These are phyloP conservation scores for Zoanthus sansibaricus DNA, from an alignment of 92 coral and sea anemone species.

Conservation along the genomic window DNA sequence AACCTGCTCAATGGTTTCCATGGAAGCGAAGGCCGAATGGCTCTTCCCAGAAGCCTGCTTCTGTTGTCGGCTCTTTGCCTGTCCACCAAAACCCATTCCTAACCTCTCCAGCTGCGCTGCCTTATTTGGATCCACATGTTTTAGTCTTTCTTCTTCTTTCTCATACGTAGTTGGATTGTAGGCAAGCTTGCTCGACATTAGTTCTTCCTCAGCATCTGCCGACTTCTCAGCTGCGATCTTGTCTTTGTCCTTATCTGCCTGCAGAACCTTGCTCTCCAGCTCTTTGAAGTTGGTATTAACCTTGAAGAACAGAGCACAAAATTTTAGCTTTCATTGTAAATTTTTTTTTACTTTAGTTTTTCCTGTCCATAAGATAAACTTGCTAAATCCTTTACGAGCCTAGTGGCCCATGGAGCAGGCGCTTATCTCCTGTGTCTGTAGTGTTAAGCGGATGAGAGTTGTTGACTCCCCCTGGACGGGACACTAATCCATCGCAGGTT, in stretches of 20 bases:
- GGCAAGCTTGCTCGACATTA: slow-evolving; percentile 83
- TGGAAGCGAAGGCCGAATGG: slow-evolving; percentile 97
- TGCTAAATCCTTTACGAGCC: too few relatives aligned
- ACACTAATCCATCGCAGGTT: too few relatives aligned
- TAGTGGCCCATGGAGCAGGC: too few relatives aligned
- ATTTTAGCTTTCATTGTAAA: not conserved
- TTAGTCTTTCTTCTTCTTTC: slow-evolving; percentile 92
- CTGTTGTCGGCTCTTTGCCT: slow-evolving; percentile 41
- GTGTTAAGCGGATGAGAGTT: too few relatives aligned
- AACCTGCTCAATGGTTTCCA: slow-evolving; percentile 93
- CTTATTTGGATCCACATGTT: slow-evolving; percentile 92
- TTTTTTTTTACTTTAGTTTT: not conserved
- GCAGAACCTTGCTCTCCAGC: slow-evolving; percentile 84
- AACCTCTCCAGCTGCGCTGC: slow-evolving; percentile 96
- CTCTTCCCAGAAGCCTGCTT: slow-evolving; percentile 79
- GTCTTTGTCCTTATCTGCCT: slow-evolving; percentile 84
- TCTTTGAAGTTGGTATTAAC: slow-evolving; percentile 92
- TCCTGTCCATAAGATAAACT: not conserved
- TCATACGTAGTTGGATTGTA: slow-evolving; percentile 85
- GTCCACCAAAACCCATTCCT: slow-evolving; percentile 93
- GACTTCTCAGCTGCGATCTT: slow-evolving; percentile 77
- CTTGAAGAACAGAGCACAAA: slow-evolving; percentile 51
- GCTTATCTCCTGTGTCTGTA: too few relatives aligned
- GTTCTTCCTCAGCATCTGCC: slow-evolving; percentile 80
- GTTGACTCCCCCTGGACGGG: too few relatives aligned